Percentiles rank a stretch among this genome's conserved stretches.
Evolutionary conservation across 1,140 invertebrate genomes (phyloP).

Genomic region (Euura saliciscinereae): DNA sequence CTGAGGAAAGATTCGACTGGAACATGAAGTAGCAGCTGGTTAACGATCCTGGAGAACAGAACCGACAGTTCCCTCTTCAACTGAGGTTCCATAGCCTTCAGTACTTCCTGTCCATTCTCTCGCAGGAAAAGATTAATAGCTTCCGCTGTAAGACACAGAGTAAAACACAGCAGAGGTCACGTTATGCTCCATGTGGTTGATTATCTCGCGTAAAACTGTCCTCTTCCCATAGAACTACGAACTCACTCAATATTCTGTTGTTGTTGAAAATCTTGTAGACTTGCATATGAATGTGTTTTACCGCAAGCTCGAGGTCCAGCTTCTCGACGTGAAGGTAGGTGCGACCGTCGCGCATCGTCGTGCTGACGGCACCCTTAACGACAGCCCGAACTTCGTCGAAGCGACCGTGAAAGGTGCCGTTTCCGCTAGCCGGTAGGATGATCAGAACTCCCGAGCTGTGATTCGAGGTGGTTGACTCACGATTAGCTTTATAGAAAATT

Average conservation of each 20-base stretch:
- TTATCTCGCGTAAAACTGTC: too few species aligned
- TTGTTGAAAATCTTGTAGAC: conserved; percentile 73
- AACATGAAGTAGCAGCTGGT: conserved; percentile 69
- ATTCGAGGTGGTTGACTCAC: not conserved
- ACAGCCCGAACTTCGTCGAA: conserved; percentile 69
- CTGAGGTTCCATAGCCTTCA: conserved; percentile 74
- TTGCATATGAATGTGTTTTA: conserved; percentile 70
- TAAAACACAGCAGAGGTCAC: conserved; percentile 8
- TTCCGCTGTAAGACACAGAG: conserved; percentile 63
- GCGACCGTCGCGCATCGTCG: conserved; percentile 52
- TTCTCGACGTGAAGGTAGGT: conserved; percentile 69
- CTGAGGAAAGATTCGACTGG: conserved; percentile 66
- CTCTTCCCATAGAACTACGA: too few species aligned
- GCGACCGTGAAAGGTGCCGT: conserved; percentile 71
- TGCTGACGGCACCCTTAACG: conserved; percentile 65
- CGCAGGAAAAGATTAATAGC: conserved; percentile 75
- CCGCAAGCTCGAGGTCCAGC: conserved; percentile 66
- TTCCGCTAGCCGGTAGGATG: conserved; percentile 74
- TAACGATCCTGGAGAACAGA: conserved; percentile 70
- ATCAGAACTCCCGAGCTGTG: conserved; percentile 69
- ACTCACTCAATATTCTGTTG: conserved; percentile 73
- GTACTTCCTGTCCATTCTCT: conserved; percentile 73
- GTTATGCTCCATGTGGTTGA: not conserved
- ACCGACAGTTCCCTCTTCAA: conserved; percentile 67
- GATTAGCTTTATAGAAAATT: too few species aligned